Base-by-base conservation (phyloP, 2,113 vertebrate species). In the Rhea pennata region DNA sequence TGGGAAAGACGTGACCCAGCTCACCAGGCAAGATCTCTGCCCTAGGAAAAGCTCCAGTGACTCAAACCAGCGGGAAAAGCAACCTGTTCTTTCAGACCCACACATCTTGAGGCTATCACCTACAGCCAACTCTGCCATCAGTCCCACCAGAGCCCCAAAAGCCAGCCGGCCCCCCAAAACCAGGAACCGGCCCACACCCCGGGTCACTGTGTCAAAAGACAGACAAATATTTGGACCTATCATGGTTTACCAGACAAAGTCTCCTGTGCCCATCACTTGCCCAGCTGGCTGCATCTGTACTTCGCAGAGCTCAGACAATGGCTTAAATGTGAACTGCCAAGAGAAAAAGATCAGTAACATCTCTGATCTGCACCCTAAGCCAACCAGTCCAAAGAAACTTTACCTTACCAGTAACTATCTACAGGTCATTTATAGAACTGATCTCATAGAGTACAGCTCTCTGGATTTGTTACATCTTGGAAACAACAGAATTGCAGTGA, bases 221-320 rank as follows among this genome's bases (percentile, higher is more conserved):
- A 98, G 99, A 65, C 99, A 99, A 74, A 99, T 99, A 83, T 99
- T 99, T 10, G 99, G 99, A 73, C 99, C 99, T 3, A 99, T 99
- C 61, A 99, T 99, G 99, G 99, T 99, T 87, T 99, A 99, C 96
- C 99, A 99, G 98, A 99, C 99, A 11, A 99, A 99, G 83, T 99
- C 99, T 56, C 99, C 99, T 0, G 98, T 99, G 83, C 99, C 99
- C 79, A 98, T 99, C 91, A 97, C 98, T 27, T 99, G 99, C 84
- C 99, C 99, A 22, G 97, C 97, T 26, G 98, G 99, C 82, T 99
- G 99, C 10, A 98, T 99, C 85, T 99, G 99, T 95, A 99, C 99
- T 0, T 99, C 99, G 0, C 99, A 99, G 94, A 99, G 98, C 96
- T 99, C 99, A 0, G 99, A 99, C 95, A 99, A 99, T 0, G 99